Conservation (phyloP, 2,888 invertebrate genomes). For the Polia nebulosa region DNA sequence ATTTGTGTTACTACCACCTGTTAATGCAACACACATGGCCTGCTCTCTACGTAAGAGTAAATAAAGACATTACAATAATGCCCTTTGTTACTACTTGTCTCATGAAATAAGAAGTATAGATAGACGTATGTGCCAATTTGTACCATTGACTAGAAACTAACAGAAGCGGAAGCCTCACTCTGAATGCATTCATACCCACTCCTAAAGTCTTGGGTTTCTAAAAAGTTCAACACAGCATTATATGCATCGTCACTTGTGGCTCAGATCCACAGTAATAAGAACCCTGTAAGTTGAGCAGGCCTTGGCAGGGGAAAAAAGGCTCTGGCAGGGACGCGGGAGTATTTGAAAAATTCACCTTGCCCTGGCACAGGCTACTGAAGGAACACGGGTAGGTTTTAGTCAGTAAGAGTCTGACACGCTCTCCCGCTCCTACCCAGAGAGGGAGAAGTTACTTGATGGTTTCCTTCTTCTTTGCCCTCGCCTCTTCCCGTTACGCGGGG, state of each 20-base stretch:
- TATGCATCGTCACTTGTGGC: neutral
- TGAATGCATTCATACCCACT: neutral
- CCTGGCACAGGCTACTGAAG: too few species aligned
- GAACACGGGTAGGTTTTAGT: too few species aligned
- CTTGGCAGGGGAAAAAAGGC: too few species aligned
- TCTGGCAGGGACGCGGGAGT: too few species aligned
- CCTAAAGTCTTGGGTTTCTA: too few species aligned
- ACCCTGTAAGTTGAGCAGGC: neutral
- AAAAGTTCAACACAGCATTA: neutral
- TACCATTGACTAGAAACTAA: conserved; percentile 15
- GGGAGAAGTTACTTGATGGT: too few species aligned
- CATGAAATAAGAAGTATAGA: neutral
- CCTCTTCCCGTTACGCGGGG: too few species aligned
- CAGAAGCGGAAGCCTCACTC: neutral
- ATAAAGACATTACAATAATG: conserved; percentile 1
- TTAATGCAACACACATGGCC: conserved; percentile 4
- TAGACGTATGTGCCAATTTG: neutral
- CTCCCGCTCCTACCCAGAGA: too few species aligned
- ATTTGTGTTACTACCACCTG: neutral
- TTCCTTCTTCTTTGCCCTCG: too few species aligned
- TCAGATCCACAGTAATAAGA: neutral
- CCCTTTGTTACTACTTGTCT: conserved; percentile 29
- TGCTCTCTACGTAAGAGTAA: neutral
- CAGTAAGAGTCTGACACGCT: too few species aligned
- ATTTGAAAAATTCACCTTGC: too few species aligned